phyloP scores from a whole-genome alignment of 2,888 invertebrate genomes.

The Nomada ruficornis region DNA sequence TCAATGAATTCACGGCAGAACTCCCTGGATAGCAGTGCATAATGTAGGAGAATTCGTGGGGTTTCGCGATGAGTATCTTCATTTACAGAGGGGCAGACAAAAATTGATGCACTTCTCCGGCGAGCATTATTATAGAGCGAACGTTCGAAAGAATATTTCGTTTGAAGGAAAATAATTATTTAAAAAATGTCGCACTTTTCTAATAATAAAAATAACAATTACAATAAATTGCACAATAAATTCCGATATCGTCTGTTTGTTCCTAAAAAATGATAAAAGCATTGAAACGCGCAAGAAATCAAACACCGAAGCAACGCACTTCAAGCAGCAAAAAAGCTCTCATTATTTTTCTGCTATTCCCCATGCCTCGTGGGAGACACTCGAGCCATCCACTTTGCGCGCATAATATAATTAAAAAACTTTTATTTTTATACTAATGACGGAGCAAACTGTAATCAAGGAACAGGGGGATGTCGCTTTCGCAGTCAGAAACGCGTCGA shows the following conservation, averaged over 20 bases:
- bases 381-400: not conserved
- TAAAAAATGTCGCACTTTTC: no score
- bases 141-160: not conserved
- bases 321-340: not conserved
- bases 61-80: not conserved
- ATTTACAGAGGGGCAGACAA: not conserved
- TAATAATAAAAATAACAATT: not conserved
- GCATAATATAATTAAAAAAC: constrained; percentile 7
- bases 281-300: not conserved
- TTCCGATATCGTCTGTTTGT: no score
- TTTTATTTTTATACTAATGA: constrained; percentile 24
- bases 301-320: not conserved
- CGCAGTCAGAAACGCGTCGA: constrained; percentile 5
- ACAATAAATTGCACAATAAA: not conserved
- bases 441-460: constrained; percentile 24
- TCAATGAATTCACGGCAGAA: not conserved
- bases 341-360: not conserved
- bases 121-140: not conserved
- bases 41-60: not conserved
- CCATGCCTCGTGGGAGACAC: not conserved
- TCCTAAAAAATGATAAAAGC: no score
- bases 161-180: not conserved
- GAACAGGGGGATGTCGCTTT: constrained; percentile 10
- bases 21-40: not conserved
- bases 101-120: not conserved